Conservation (phyloP, 2,888 invertebrate genomes). For the Pycnomerus fuliginosus region DNA sequence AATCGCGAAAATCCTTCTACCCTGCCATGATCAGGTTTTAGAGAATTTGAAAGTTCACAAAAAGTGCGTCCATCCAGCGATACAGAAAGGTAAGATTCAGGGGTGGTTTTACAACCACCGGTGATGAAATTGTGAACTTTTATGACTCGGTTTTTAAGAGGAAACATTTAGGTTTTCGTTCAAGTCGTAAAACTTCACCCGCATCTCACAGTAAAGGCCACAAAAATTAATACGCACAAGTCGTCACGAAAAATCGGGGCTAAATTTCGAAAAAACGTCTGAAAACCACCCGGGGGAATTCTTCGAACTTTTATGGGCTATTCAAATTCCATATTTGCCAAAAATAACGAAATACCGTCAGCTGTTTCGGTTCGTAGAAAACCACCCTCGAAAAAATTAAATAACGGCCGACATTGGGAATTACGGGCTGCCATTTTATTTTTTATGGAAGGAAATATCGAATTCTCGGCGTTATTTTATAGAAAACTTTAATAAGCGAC, state of each 20-base stretch:
- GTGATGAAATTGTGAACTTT: conserved; percentile 13
- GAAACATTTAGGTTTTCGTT: neutral
- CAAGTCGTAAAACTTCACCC: conserved; percentile 8
- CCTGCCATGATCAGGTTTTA: neutral
- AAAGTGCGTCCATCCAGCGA: neutral
- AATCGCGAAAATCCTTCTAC: too few relatives aligned
- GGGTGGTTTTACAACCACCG: conserved; percentile 8
- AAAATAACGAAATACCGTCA: too few relatives aligned
- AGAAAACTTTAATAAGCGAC: too few relatives aligned
- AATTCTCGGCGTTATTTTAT: too few relatives aligned
- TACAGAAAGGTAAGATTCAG: conserved; percentile 9
- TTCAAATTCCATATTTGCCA: too few relatives aligned
- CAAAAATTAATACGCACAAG: conserved; percentile 21
- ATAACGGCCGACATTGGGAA: too few relatives aligned
- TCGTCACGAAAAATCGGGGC: neutral
- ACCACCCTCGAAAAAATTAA: too few relatives aligned
- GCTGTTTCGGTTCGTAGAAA: too few relatives aligned
- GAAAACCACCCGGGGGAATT: neutral
- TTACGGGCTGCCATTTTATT: too few relatives aligned
- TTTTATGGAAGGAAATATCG: too few relatives aligned
- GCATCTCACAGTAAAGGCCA: neutral
- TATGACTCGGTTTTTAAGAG: conserved; percentile 5
- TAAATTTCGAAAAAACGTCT: neutral
- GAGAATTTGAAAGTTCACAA: conserved; percentile 5
- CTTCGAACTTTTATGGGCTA: neutral